These are phyloP conservation scores for Drosophila mojavensis DNA, from an alignment of 1,140 invertebrate genomes.

Conservation along the genomic window DNA sequence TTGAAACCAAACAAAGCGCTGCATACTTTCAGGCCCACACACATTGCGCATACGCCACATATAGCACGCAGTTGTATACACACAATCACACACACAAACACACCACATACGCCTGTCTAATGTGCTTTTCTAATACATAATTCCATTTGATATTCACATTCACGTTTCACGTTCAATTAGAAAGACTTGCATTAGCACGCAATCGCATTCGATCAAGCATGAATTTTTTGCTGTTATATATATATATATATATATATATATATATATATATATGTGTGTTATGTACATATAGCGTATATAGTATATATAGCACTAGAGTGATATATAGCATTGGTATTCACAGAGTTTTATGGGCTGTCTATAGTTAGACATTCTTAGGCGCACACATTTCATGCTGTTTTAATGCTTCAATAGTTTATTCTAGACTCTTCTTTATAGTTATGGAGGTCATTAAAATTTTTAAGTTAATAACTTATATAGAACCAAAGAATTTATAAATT, in stretches of 20 bases:
- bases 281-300: too few species aligned
- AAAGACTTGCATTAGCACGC: constrained; percentile 49
- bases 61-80: constrained; percentile 1
- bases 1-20: constrained; percentile 54
- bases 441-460: not conserved
- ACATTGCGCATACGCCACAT: constrained; percentile 66
- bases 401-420: not conserved
- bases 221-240: constrained; percentile 23
- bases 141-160: constrained; percentile 54
- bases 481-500: too few species aligned
- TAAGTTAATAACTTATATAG: not conserved
- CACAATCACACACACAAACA: not conserved
- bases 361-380: not conserved
- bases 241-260: too few species aligned
- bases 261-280: too few species aligned
- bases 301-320: too few species aligned
- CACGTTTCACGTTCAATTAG: constrained; percentile 46
- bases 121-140: constrained; percentile 34
- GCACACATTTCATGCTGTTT: constrained; percentile 2
- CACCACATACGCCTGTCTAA: constrained; percentile 11
- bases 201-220: constrained; percentile 58
- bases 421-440: not conserved
- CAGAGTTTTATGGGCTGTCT: not conserved
- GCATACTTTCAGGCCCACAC: constrained; percentile 63
- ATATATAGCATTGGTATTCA: constrained; percentile 9